phyloP scores from a whole-genome alignment of 2,797 vertebrate genomes.

The Mormyrops boulengeri region DNA sequence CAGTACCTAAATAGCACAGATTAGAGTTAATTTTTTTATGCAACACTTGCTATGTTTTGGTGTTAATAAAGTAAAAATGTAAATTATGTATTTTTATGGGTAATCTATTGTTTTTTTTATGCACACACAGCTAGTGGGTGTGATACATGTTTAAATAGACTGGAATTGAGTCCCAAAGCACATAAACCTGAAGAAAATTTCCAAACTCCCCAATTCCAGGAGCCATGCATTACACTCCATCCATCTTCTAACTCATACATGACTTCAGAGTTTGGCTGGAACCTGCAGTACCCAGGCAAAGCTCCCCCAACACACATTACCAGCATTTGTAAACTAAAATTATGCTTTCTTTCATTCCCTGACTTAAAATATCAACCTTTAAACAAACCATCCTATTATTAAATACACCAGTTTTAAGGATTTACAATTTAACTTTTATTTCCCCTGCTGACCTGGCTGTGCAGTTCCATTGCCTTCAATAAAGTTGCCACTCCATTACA shows the following conservation, averaged over 20 bases:
- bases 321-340: not conserved
- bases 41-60: not conserved
- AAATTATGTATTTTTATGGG: not conserved
- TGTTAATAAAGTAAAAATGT: not conserved
- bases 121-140: not conserved
- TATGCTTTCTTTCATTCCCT: not conserved
- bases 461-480: not conserved
- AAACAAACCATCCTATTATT: not conserved
- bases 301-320: not conserved
- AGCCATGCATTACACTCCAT: not conserved
- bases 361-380: not conserved
- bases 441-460: not conserved
- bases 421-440: not conserved
- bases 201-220: not conserved
- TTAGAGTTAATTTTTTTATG: not conserved
- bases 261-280: not conserved
- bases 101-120: not conserved
- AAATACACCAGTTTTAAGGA: not conserved
- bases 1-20: not conserved
- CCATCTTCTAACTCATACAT: not conserved
- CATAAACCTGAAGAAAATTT: not conserved
- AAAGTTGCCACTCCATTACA: slow-evolving; percentile 26
- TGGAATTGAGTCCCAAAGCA: not conserved
- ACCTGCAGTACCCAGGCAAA: not conserved
- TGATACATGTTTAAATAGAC: not conserved